Evolutionary conservation across 2,113 vertebrate species (phyloP), one percentile per base, ranked within the genome.

Genomic region (Cheilinus undulatus): DNA sequence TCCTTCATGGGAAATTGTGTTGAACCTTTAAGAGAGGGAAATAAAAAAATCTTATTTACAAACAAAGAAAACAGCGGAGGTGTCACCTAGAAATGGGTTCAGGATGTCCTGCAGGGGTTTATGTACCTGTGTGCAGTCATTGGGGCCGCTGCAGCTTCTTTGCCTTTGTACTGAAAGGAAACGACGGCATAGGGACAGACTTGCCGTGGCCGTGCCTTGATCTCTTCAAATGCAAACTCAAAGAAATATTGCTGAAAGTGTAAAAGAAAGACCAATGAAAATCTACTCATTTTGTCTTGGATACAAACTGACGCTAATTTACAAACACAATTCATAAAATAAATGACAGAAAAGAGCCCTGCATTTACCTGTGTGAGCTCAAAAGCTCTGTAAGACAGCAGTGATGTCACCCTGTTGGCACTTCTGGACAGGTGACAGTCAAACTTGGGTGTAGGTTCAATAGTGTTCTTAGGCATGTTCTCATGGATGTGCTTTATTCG

Each of bases 391-490:
- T 99, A 98, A 10, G 93, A 94, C 88, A 96, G 89, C 90, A 97
- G 65, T 15, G 97, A 96, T n/a, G 89, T 96, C 49, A 98, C 93
- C 89, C 95, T 93, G 73, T 89, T 94, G 66, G 93, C 93, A 85
- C 95, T 97, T 93, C 97, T 99, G 64, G 95, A 97, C 81, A 97
- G 50, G 3, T 99, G 97, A 87, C 96, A 96, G 87, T 98, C 97
- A 17, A 96, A 96, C 71, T 98, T 98, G 50, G 96, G 96, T 3
- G 95, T 94, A 30, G 96, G 95, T 65, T 98, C 97, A 78, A 94
- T 82, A 53, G 83, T 88, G 66, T 95, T 97, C 87, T 94, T 93
- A 51, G 94, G 93, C 4, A 89, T 94, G 81, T 95, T 94, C 76
- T 97, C 96, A 61, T 94, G 94, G 59, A 98, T 91, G 75, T 93